phyloP scores from a whole-genome alignment of 2,113 vertebrate genomes.

The Damaliscus lunatus region DNA sequence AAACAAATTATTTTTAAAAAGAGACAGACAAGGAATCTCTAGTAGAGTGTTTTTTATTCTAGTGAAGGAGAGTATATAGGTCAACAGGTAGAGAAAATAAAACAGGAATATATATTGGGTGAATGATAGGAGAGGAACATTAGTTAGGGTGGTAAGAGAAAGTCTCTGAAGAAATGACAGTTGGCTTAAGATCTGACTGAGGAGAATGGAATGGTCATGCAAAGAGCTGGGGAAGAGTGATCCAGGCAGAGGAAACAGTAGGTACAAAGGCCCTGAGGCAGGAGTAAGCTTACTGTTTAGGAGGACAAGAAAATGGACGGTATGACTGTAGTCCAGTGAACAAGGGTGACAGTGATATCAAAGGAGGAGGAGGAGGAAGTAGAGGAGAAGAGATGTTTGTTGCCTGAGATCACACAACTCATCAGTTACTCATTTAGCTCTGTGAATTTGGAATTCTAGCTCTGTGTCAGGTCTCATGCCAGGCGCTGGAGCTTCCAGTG shows the following conservation, averaged over 20 bases:
- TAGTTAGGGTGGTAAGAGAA: neutral
- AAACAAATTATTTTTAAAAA: neutral
- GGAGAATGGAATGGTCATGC: neutral
- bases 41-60: neutral
- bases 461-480: neutral
- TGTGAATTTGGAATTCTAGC: neutral
- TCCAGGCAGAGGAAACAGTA: neutral
- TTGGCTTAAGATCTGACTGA: neutral
- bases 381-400: neutral
- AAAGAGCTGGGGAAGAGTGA: neutral
- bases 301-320: neutral
- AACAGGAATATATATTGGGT: neutral
- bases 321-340: neutral
- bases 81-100: neutral
- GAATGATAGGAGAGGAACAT: neutral
- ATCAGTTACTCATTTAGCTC: neutral
- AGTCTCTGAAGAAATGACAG: neutral
- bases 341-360: neutral
- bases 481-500: neutral
- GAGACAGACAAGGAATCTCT: neutral
- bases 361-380: neutral
- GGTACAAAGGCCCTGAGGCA: neutral
- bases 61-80: neutral
- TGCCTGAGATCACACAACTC: neutral
- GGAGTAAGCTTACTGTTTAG: neutral